Conservation (phyloP, 2,113 vertebrate genomes). For the Alexandromys fortis region DNA sequence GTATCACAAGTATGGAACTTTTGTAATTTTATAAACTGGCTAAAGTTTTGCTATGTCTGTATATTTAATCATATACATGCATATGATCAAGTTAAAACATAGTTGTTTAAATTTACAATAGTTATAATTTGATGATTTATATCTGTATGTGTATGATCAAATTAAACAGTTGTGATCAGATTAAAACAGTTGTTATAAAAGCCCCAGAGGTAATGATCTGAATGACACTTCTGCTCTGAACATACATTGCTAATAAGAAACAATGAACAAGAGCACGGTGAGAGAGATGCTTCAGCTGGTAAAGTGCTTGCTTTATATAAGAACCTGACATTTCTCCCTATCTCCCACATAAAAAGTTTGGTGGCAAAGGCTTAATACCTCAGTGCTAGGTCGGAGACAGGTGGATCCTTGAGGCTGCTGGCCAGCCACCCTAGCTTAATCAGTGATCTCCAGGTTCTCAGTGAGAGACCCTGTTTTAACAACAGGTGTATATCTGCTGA, state of each 20-base stretch:
- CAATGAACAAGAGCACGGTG: not conserved
- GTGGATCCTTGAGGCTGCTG: not conserved
- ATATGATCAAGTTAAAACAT: constrained; percentile 16
- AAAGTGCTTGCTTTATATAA: not conserved
- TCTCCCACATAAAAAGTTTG: not conserved
- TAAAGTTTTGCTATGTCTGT: constrained; percentile 1
- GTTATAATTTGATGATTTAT: not conserved
- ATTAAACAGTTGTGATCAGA: not conserved
- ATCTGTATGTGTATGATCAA: not conserved
- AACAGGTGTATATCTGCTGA: not conserved
- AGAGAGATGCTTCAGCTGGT: not conserved
- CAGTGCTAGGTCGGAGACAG: not conserved
- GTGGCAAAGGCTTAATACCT: not conserved
- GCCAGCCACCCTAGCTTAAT: too few species aligned
- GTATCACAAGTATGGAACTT: constrained; percentile 16
- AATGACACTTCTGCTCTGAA: not conserved
- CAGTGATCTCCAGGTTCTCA: not conserved
- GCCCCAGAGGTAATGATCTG: not conserved
- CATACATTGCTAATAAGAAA: not conserved
- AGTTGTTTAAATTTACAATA: not conserved
- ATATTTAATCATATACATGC: not conserved
- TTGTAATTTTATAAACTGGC: constrained; percentile 27
- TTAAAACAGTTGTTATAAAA: constrained; percentile 18
- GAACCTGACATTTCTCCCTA: not conserved
- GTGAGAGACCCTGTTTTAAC: not conserved